Conservation (phyloP, 2,888 invertebrate species). For the Cryptosula pallasiana region DNA sequence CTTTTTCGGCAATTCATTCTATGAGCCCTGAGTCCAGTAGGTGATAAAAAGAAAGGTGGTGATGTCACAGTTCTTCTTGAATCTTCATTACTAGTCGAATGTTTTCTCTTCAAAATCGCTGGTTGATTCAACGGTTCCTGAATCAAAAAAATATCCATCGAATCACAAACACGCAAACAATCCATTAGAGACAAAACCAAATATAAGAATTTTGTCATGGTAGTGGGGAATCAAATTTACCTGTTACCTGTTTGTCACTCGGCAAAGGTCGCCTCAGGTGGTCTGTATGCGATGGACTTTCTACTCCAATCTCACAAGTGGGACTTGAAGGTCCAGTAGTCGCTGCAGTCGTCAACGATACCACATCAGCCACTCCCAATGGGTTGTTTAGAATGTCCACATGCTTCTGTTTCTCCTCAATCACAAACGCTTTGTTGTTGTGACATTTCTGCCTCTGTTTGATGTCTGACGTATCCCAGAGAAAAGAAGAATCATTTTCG, state of each 20-base stretch:
- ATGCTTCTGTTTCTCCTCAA: conserved; percentile 17
- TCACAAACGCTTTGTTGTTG: neutral
- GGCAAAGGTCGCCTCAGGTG: neutral
- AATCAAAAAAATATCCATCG: too few species aligned
- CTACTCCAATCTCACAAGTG: neutral
- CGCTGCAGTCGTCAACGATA: neutral
- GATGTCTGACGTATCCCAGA: neutral
- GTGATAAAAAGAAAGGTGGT: neutral
- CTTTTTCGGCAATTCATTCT: neutral
- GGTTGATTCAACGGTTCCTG: too few species aligned
- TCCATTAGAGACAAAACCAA: too few species aligned
- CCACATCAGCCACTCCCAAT: neutral
- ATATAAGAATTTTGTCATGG: too few species aligned
- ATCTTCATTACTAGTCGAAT: too few species aligned
- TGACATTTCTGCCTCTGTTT: neutral
- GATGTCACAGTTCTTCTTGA: neutral
- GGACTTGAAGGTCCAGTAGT: neutral
- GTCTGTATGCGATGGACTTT: neutral
- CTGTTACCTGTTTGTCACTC: neutral
- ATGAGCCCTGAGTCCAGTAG: neutral
- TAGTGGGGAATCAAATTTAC: too few species aligned
- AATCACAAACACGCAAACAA: too few species aligned
- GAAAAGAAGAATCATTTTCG: neutral
- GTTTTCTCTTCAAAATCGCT: too few species aligned
- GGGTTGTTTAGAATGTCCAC: conserved; percentile 21